phyloP scores from a whole-genome alignment of 2,888 invertebrate genomes.

The Tholera decimalis region DNA sequence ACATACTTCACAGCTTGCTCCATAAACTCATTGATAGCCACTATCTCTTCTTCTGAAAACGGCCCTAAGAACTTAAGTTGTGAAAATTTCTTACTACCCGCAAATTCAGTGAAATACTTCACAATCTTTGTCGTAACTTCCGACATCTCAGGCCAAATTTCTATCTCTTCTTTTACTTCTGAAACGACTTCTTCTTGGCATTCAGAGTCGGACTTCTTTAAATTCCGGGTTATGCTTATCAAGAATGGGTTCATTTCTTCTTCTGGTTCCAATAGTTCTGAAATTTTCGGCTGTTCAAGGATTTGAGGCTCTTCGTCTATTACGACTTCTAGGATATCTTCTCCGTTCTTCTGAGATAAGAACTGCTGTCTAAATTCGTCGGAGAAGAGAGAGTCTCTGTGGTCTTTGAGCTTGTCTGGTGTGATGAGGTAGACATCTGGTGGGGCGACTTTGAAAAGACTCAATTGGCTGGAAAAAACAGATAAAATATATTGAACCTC shows the following conservation, averaged over 20 bases:
- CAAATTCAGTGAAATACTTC: constrained; percentile 74
- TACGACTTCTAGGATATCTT: constrained; percentile 43
- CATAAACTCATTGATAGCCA: constrained; percentile 70
- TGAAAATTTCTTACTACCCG: constrained; percentile 54
- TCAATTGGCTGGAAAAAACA: constrained; percentile 75
- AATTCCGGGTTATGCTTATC: constrained; percentile 69
- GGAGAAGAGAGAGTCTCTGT: constrained; percentile 36
- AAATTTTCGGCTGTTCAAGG: constrained; percentile 21
- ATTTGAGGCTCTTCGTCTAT: constrained; percentile 8
- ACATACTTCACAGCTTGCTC: constrained; percentile 56
- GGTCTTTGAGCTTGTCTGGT: constrained; percentile 72
- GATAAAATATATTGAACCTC: no score
- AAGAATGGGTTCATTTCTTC: constrained; percentile 74
- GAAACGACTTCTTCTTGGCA: constrained; percentile 16
- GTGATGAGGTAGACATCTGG: constrained; percentile 75
- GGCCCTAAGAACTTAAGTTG: constrained; percentile 79
- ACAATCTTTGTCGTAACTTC: constrained; percentile 60
- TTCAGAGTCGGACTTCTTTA: constrained; percentile 56
- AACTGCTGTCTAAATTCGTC: constrained; percentile 26
- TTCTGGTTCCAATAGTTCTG: constrained; percentile 55
- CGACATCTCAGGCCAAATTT: constrained; percentile 39
- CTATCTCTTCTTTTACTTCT: constrained; percentile 2
- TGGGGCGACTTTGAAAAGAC: constrained; percentile 77
- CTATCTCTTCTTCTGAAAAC: constrained; percentile 68
- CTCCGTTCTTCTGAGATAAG: constrained; percentile 19